Conservation (phyloP, 2,888 invertebrate genomes). For the Eupithecia abbreviata region DNA sequence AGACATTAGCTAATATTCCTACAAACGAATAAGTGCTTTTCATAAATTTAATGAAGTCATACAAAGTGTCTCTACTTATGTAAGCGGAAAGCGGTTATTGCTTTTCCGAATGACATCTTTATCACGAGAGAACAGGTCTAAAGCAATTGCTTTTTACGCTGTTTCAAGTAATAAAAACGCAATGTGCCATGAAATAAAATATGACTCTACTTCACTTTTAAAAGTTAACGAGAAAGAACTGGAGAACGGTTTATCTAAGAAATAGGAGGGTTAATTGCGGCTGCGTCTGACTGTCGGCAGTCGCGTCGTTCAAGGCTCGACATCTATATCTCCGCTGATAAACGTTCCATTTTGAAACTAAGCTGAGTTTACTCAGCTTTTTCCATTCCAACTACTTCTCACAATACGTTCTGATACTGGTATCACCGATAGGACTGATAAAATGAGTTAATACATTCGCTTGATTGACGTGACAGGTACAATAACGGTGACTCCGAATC, state of each 20-base stretch:
- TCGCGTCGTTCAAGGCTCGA: conserved; percentile 39
- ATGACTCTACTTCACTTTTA: conserved; percentile 30
- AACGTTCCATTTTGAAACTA: conserved; percentile 56
- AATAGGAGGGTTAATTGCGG: conserved; percentile 59
- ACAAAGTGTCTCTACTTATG: neutral
- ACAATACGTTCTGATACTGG: conserved; percentile 48
- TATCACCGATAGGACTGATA: conserved; percentile 46
- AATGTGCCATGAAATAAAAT: conserved; percentile 30
- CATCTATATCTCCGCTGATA: conserved; percentile 51
- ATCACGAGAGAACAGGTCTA: neutral
- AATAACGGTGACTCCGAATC: conserved; percentile 44
- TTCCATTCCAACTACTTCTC: conserved; percentile 36
- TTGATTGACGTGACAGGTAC: conserved; percentile 37
- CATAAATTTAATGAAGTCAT: neutral
- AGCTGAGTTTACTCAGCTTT: conserved; percentile 53
- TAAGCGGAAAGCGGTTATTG: neutral
- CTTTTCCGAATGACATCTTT: neutral
- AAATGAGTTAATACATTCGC: conserved; percentile 20
- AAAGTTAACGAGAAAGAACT: conserved; percentile 33
- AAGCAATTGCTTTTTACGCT: conserved; percentile 12
- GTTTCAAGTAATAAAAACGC: conserved; percentile 17
- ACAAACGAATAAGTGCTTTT: neutral
- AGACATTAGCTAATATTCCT: neutral
- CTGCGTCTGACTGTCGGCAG: conserved; percentile 46
- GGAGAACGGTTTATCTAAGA: conserved; percentile 55